Evolutionary conservation across 2,113 vertebrate genomes (phyloP).

Genomic region (Ursus arctos): DNA sequence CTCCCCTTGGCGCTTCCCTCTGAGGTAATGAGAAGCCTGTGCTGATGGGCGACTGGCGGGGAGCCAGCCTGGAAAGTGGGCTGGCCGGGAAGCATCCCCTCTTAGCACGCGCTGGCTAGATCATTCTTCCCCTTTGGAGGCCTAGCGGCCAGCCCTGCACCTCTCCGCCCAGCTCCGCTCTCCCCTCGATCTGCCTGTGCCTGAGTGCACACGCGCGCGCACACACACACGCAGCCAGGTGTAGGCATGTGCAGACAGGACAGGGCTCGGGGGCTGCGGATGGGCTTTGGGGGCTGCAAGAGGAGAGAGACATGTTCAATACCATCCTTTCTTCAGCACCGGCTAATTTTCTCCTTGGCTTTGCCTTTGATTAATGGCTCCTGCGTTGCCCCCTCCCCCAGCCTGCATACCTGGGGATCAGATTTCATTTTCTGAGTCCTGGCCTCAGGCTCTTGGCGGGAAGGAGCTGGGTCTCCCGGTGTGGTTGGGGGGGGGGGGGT

Average conservation of each 20-base stretch:
- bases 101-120: background rate
- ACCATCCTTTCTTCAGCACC: background rate
- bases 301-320: background rate
- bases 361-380: slow-evolving; percentile 66
- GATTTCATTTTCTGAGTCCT: slow-evolving; percentile 42
- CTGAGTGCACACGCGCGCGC: fast-evolving
- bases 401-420: slow-evolving; percentile 70
- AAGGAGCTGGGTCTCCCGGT: background rate
- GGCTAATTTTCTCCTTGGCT: slow-evolving; percentile 51
- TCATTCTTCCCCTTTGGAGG: background rate
- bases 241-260: background rate
- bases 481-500: background rate
- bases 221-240: background rate
- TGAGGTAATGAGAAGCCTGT: background rate
- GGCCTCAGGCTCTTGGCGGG: background rate
- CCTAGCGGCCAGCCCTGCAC: background rate
- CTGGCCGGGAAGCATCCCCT: background rate
- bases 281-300: background rate
- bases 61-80: background rate
- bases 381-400: background rate
- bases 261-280: too few relatives aligned
- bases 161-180: background rate
- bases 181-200: background rate
- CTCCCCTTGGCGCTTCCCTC: background rate
- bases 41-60: background rate